Percentiles rank a stretch among this genome's conserved stretches.
phyloP scores from a whole-genome alignment of 1,140 invertebrate genomes.

The Oscheius sp. region DNA sequence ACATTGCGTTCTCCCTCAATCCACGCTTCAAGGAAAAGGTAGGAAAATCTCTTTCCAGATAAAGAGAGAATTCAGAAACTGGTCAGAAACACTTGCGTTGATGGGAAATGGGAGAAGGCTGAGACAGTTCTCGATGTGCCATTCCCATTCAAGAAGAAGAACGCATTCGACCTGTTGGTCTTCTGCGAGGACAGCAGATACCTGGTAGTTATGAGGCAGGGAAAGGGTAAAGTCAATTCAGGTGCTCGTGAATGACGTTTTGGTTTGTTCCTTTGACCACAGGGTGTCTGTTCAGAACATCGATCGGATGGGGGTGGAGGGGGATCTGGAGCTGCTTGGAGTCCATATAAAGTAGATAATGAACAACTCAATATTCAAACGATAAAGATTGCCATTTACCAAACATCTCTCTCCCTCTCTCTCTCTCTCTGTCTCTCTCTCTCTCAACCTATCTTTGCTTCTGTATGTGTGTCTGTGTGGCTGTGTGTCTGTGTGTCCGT shows the following conservation, averaged over 20 bases:
- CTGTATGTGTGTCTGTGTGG: neutral
- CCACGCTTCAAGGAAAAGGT: constrained; percentile 47
- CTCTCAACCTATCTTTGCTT: neutral
- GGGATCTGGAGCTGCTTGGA: constrained; percentile 58
- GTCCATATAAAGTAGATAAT: constrained; percentile 43
- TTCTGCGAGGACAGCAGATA: constrained; percentile 56
- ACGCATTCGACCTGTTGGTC: constrained; percentile 54
- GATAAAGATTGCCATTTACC: too few species aligned
- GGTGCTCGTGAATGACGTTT: constrained; percentile 57
- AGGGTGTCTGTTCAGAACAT: constrained; percentile 46
- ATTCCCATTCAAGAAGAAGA: constrained; percentile 49
- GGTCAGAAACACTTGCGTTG: constrained; percentile 24
- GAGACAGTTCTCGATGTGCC: constrained; percentile 25
- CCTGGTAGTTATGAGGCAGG: constrained; percentile 24
- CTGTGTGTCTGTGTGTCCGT: neutral
- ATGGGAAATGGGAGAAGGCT: constrained; percentile 45
- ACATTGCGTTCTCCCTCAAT: constrained; percentile 47
- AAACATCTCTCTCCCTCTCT: too few species aligned
- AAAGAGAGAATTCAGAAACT: constrained; percentile 47
- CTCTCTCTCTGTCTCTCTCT: too few species aligned
- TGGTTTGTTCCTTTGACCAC: constrained; percentile 54
- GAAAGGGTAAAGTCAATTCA: constrained; percentile 34
- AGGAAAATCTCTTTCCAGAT: constrained; percentile 11
- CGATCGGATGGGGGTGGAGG: constrained; percentile 52
- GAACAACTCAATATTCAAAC: too few species aligned